phyloP scores from a whole-genome alignment of 2,888 invertebrate species.

The Desoria tigrina region DNA sequence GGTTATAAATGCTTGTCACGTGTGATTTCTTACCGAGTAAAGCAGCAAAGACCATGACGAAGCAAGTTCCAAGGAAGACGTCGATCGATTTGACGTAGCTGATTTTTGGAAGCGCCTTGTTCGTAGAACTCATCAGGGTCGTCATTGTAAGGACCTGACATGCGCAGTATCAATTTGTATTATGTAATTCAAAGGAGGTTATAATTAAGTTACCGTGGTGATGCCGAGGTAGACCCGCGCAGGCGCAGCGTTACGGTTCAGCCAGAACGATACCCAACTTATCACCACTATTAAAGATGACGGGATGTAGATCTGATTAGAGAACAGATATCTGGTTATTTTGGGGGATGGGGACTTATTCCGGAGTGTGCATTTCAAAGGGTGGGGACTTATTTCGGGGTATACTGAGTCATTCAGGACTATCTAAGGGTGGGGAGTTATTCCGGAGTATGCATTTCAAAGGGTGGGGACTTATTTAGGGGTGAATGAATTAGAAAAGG shows the following conservation, averaged over 20 bases:
- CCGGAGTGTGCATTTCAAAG: no score
- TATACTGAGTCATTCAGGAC: no score
- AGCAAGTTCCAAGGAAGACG: conserved; percentile 94
- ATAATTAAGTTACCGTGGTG: conserved; percentile 67
- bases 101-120: conserved; percentile 94
- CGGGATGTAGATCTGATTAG: conserved; percentile 93
- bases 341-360: no score
- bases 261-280: conserved; percentile 96
- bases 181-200: conserved; percentile 1
- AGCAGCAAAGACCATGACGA: conserved; percentile 98
- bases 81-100: conserved; percentile 97
- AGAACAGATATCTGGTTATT: no score
- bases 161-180: no score
- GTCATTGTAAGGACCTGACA: conserved; percentile 84
- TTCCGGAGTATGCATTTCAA: no score
- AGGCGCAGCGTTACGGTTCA: conserved; percentile 77
- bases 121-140: conserved; percentile 93
- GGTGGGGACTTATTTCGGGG: no score
- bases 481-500: no score
- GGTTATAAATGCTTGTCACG: no score
- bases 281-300: conserved; percentile 93
- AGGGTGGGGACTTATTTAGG: no score
- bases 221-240: conserved; percentile 90
- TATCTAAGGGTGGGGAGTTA: no score
- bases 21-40: conserved; percentile 84